A percentile compares a stretch with the other conserved stretches of the same genome.
Conservation (phyloP, 2,113 vertebrate genomes). For the Suncus etruscus region DNA sequence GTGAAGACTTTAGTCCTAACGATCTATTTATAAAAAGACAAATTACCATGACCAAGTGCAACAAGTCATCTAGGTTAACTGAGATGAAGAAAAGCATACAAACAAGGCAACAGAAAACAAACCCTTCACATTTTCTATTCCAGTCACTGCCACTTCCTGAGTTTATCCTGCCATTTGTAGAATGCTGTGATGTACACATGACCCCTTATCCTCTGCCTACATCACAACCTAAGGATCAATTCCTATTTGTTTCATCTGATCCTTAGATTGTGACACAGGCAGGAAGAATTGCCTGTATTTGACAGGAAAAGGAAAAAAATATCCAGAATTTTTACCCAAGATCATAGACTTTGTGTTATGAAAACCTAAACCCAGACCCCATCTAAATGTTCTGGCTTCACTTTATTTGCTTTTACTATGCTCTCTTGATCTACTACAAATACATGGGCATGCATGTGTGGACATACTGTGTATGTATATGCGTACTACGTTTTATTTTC, state of each 20-base stretch:
- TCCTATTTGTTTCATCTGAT: neutral
- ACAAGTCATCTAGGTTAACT: constrained; percentile 29
- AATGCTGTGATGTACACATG: neutral
- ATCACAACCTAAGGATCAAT: neutral
- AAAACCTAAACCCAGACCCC: constrained; percentile 25
- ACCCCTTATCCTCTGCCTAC: neutral
- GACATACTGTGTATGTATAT: too few species aligned
- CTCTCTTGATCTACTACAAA: neutral
- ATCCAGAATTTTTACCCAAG: constrained; percentile 3
- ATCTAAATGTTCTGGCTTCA: neutral
- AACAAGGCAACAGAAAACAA: neutral
- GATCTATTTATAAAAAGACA: constrained; percentile 7
- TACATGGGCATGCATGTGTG: neutral
- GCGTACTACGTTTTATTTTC: too few species aligned
- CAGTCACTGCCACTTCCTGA: neutral
- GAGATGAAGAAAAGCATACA: constrained; percentile 6
- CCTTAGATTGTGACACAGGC: constrained; percentile 19
- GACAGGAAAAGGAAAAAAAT: neutral
- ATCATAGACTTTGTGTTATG: neutral
- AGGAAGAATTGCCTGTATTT: neutral
- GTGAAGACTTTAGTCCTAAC: constrained; percentile 17
- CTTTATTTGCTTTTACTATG: too few species aligned
- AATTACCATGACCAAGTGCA: neutral
- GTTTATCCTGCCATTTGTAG: neutral
- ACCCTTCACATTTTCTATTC: neutral